Evolutionary conservation across 23 tunicate genomes (phyloP), one percentile per base, ranked within the genome.

Genomic region (Ciona savignyi): DNA sequence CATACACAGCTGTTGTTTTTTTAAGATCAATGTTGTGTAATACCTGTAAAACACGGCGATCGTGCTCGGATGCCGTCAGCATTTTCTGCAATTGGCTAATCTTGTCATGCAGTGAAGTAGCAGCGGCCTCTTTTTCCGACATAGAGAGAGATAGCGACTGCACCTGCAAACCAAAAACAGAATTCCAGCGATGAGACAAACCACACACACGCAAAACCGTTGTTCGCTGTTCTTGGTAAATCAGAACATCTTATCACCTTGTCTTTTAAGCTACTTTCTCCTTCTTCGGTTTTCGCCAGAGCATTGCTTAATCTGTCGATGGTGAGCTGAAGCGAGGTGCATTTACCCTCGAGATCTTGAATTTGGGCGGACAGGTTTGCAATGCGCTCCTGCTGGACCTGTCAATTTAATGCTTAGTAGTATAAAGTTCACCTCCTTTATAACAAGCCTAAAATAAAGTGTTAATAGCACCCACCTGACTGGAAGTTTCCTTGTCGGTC

Each of bases 281-380:
- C 99, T 74, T 94, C 99, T 56, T 86, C 95, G 23, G 99, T 94
- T 71, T 94, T 94, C 21, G 99, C 99, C n/a, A 94, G 79, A 21
- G 95, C 99, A 33, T 75, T 87, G 82, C 95, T 86, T 56, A 94
- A 48, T 61, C 99, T 33, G 62, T 94, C 99, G 42, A 94, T 87
- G 9, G 99, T 91, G 23, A 91, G 83, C 72, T 91, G 97, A 2
- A 91, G 86, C 1, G 97, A 91, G 22, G 97, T 91, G 75, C 97
- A 91, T 85, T 91, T 91, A 15, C 91, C 87, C 80, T 91, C 97
- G 3, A 91, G 63, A 56, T 91, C 97, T 80, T 91, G 97, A 19
- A 91, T 85, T 35, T 91, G 87, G 25, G 67, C 32, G 3, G 83
- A 33, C 23, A 91, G 83, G 67, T 78, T 85, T 60, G 63, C 25